These are phyloP conservation scores for Fukomys damarensis DNA, from an alignment of 2,113 vertebrate genomes.

Conservation along the genomic window DNA sequence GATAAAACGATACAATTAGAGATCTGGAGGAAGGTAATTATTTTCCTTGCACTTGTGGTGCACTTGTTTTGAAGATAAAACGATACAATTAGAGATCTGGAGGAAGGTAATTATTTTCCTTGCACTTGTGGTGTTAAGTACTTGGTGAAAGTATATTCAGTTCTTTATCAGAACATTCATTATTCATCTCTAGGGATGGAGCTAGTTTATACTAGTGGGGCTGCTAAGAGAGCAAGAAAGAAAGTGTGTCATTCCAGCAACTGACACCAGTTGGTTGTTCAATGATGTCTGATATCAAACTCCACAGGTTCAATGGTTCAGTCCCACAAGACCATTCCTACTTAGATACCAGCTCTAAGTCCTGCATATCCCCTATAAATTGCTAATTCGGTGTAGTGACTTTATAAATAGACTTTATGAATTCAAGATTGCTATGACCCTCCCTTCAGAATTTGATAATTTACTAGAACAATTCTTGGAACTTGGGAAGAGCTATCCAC, in stretches of 20 bases:
- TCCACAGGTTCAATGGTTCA: background rate
- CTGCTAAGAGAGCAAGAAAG: too few relatives aligned
- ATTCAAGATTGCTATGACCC: background rate
- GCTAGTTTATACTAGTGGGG: background rate
- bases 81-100: background rate
- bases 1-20: background rate
- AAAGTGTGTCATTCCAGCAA: background rate
- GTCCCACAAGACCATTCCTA: background rate
- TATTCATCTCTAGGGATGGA: background rate
- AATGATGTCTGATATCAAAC: background rate
- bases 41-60: background rate
- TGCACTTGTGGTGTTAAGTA: background rate
- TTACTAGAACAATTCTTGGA: background rate
- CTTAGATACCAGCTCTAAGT: background rate
- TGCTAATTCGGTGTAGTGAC: too few relatives aligned
- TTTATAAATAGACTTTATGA: too few relatives aligned
- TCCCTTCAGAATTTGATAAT: background rate
- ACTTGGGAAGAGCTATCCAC: background rate
- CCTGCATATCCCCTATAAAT: background rate
- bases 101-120: background rate
- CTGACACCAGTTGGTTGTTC: background rate
- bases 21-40: background rate
- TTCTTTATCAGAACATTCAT: background rate
- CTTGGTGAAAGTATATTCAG: background rate
- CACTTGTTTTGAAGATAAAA: conserved; percentile 11